A percentile compares a stretch with the other conserved stretches of the same genome.
Conservation (phyloP, 2,113 vertebrate species). For the Irena cyanogastra region DNA sequence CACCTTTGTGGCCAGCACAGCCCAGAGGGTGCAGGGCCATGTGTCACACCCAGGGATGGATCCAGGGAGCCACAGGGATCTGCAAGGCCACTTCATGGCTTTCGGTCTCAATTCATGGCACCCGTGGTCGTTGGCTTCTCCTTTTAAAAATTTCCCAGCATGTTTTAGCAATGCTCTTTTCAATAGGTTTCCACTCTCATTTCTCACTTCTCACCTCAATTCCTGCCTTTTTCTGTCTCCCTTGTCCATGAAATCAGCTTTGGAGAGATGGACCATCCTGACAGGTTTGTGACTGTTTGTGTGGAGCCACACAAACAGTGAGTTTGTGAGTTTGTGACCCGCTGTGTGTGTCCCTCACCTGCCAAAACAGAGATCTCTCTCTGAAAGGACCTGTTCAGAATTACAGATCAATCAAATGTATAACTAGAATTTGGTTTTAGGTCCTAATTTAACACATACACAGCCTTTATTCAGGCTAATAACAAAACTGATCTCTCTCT, state of each 20-base stretch:
- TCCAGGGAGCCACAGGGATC: neutral
- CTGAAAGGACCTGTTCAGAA: neutral
- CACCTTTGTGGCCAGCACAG: neutral
- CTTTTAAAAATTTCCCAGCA: neutral
- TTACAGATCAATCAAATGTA: neutral
- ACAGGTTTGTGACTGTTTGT: fast-evolving
- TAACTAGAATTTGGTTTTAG: neutral
- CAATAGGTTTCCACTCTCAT: neutral
- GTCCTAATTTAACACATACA: neutral
- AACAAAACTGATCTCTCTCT: neutral
- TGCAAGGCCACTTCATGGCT: neutral
- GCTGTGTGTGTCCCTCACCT: neutral
- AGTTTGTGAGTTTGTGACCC: neutral
- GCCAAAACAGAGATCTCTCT: neutral
- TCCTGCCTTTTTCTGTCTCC: neutral
- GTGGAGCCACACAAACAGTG: too few relatives aligned
- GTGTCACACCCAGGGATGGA: neutral
- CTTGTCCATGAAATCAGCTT: neutral
- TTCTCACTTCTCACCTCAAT: neutral
- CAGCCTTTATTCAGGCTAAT: neutral
- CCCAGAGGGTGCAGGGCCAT: neutral
- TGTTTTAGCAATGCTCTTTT: neutral
- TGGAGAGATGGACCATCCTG: fast-evolving
- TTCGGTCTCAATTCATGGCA: neutral
- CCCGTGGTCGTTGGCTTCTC: fast-evolving